These are phyloP conservation scores for Hydropsyche betteni DNA, from an alignment of 2,888 invertebrate genomes.

Conservation along the genomic window DNA sequence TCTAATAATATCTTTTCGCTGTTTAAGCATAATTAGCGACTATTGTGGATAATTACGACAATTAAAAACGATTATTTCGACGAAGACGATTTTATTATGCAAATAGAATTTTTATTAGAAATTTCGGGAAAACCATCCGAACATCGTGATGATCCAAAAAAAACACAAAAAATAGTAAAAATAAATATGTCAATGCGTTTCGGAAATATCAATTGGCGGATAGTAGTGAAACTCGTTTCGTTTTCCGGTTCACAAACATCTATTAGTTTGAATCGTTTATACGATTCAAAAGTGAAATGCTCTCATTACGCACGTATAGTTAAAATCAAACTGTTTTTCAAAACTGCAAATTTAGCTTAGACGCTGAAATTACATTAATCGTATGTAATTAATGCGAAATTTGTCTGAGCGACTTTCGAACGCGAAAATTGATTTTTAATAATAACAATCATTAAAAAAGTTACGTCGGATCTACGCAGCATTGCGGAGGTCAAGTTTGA, in stretches of 20 bases:
- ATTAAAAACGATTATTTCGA: neutral
- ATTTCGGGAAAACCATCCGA: neutral
- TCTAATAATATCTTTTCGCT: no score
- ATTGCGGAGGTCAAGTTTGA: neutral
- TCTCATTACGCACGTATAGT: conserved; percentile 18
- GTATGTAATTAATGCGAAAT: neutral
- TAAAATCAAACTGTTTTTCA: neutral
- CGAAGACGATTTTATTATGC: no score
- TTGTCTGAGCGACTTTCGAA: neutral
- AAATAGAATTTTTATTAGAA: no score
- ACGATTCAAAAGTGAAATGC: conserved; percentile 42
- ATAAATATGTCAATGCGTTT: conserved; percentile 27
- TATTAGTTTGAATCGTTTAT: conserved; percentile 28
- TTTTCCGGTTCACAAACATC: conserved; percentile 36
- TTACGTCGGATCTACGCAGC: neutral
- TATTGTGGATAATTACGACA: neutral
- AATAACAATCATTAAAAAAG: neutral
- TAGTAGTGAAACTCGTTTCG: conserved; percentile 30
- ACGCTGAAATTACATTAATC: neutral
- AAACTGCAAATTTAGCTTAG: neutral
- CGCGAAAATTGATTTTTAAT: neutral
- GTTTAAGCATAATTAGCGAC: no score
- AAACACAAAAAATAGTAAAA: neutral
- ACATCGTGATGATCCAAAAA: neutral
- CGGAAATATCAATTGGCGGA: conserved; percentile 34